Evolutionary conservation across 2,797 vertebrate species (phyloP).

Genomic region (Dendrocincla fuliginosa): DNA sequence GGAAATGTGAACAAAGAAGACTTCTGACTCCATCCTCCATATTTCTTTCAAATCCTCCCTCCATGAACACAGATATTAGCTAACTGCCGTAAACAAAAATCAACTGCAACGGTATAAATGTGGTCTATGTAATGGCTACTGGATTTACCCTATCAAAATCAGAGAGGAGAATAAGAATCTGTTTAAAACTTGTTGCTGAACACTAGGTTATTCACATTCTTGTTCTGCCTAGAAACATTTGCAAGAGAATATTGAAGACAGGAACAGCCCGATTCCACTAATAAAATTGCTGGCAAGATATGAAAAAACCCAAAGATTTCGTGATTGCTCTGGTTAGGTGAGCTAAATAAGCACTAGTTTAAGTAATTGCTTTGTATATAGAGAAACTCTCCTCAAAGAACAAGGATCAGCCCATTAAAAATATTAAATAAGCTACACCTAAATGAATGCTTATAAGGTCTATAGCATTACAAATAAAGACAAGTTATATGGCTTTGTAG

Average conservation of each 20-base stretch:
- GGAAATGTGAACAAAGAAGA: neutral
- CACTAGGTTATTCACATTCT: constrained; percentile 34
- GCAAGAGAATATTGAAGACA: constrained; percentile 47
- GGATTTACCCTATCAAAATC: constrained; percentile 3
- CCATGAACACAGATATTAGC: neutral
- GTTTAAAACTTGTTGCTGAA: neutral
- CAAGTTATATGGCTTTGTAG: neutral
- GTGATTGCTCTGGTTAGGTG: neutral
- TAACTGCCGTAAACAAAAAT: neutral
- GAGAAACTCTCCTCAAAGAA: constrained; percentile 34
- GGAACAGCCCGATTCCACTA: constrained; percentile 22
- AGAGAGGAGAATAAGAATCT: neutral
- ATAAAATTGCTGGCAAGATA: constrained; percentile 54
- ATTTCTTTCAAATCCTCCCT: neutral
- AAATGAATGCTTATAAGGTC: neutral
- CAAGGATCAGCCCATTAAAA: constrained; percentile 1
- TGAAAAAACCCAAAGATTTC: constrained; percentile 52
- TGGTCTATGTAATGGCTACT: neutral
- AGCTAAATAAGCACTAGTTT: constrained; percentile 19
- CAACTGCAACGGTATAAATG: neutral
- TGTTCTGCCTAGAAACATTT: constrained; percentile 41
- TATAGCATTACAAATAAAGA: neutral
- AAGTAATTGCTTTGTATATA: constrained; percentile 42
- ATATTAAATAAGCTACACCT: constrained; percentile 13
- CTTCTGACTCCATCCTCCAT: neutral